phyloP scores from a whole-genome alignment of 2,888 invertebrate species.

The Odontocerum albicorne region DNA sequence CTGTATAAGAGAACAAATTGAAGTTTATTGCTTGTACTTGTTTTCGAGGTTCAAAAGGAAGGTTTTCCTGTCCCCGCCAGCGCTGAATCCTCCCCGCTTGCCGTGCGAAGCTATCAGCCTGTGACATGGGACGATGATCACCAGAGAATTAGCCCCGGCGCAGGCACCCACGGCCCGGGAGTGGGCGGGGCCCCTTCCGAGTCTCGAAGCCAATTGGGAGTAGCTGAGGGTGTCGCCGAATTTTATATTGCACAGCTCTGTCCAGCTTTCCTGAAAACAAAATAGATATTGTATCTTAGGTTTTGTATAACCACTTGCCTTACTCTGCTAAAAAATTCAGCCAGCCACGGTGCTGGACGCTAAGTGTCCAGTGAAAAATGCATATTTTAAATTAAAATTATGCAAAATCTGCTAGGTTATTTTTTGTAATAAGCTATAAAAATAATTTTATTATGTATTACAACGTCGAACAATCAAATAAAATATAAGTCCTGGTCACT shows the following conservation, averaged over 20 bases:
- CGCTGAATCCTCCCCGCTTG: constrained; percentile 53
- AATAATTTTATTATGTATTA: too few relatives aligned
- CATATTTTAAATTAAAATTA: too few relatives aligned
- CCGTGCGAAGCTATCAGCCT: constrained; percentile 46
- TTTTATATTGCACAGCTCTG: constrained; percentile 45
- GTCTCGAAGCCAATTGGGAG: constrained; percentile 46
- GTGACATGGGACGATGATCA: constrained; percentile 52
- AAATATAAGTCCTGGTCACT: too few relatives aligned
- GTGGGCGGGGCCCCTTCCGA: constrained; percentile 47
- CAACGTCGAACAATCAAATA: too few relatives aligned
- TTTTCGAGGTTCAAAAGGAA: constrained; percentile 55
- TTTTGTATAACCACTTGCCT: too few relatives aligned
- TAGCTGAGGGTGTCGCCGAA: constrained; percentile 51
- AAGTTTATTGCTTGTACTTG: constrained; percentile 38
- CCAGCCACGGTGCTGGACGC: too few relatives aligned
- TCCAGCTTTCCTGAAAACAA: constrained; percentile 51
- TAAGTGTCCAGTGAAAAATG: too few relatives aligned
- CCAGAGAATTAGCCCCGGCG: constrained; percentile 49
- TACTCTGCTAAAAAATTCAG: too few relatives aligned
- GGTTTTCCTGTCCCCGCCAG: constrained; percentile 55
- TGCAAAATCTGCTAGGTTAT: too few relatives aligned
- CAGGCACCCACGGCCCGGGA: constrained; percentile 51
- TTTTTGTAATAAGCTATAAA: too few relatives aligned
- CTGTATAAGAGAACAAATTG: too few relatives aligned
- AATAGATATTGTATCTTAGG: too few relatives aligned